Base-by-base conservation (phyloP, 2,888 invertebrate species). In the Iselma pallidipennis region DNA sequence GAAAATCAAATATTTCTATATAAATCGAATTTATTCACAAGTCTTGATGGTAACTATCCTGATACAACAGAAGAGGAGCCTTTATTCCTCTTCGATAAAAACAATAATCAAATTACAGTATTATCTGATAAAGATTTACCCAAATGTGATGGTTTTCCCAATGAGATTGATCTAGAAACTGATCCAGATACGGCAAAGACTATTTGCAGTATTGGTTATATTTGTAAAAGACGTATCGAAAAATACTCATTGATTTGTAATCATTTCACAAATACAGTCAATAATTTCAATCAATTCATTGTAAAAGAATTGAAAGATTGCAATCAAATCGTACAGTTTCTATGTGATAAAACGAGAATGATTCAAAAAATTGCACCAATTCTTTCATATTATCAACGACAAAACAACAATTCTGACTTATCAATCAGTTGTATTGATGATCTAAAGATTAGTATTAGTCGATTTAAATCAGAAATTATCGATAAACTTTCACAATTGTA, bases 111-210 rank as follows among this genome's bases (percentile, higher is more conserved):
- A 79, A 88, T 91, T 0, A 82, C 85, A 21, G 82, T 92, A 72
- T 85, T 87, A 54, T 82, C 85, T 26, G 90, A 90, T 80, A 84
- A 86, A 55, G 92, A 91, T 65, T 80, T 90, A 66, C 91, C 93
- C 4, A 92, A 92, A 81, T 96, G 96, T 78, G 95, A 95, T 0
- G 89, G 90, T n/a, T 95, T 96, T 82, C 90, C 92, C 1, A 91
- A 88, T 77, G 86, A 91, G 57, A 90, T 94, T 26, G 92, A 92
- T 0, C 92, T 96, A 0, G 96, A 96, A 80, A 92, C 92, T 77
- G 97, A 97, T 80, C 95, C 96, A 14, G 90, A 91, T 67, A 88
- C 94, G 74, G 94, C 95, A 1, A 96, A 97, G 83, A 87, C 88
- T 56, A 92, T 92, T 61, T 94, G 94, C 79, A 94, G 94, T 74